These are phyloP conservation scores for Scartelaos histophorus DNA, from an alignment of 2,113 vertebrate genomes.

Conservation along the genomic window DNA sequence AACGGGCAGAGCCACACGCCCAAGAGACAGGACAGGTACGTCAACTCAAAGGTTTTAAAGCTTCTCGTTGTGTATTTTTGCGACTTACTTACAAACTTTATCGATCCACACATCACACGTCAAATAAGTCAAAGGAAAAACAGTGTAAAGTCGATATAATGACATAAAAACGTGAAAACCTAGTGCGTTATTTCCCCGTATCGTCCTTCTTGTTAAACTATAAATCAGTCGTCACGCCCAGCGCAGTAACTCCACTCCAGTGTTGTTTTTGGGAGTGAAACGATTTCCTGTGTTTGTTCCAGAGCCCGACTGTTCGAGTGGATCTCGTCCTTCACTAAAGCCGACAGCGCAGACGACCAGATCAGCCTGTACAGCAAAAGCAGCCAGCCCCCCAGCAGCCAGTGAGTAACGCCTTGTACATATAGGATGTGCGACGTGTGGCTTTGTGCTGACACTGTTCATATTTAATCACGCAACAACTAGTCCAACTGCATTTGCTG, in stretches of 20 bases:
- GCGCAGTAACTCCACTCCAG: background rate
- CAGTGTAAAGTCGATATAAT: no score
- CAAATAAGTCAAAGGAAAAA: no score
- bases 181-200: no score
- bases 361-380: conserved; percentile 78
- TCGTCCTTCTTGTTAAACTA: no score
- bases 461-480: background rate
- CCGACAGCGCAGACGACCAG: conserved; percentile 79
- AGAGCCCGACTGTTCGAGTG: conserved; percentile 84
- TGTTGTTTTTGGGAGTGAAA: background rate
- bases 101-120: no score
- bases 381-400: conserved; percentile 74
- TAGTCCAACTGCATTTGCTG: background rate
- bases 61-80: no score
- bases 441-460: no score
- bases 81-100: no score
- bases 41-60: no score
- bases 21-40: conserved; percentile 93
- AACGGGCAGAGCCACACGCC: conserved; percentile 97
- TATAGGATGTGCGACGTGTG: background rate
- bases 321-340: conserved; percentile 84
- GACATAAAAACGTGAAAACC: no score
- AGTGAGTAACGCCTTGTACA: conserved; percentile 73
- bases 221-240: no score
- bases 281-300: conserved; percentile 41